These are phyloP conservation scores for Oncorhynchus clarkii DNA, from an alignment of 2,113 vertebrate genomes.

Conservation along the genomic window DNA sequence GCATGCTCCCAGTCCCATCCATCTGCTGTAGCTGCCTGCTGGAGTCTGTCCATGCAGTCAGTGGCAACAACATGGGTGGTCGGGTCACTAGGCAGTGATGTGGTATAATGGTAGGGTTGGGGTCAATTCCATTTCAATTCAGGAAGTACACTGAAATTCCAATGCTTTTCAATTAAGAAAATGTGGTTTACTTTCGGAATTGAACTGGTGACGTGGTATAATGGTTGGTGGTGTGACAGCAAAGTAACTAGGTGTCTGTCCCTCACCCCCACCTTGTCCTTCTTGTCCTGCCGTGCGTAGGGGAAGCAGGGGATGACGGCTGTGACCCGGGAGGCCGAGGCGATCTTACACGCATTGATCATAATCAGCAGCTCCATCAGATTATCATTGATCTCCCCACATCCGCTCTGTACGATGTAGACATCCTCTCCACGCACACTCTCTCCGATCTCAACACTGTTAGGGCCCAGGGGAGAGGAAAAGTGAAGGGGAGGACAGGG, in stretches of 20 bases:
- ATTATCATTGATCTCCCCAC: slow-evolving; percentile 81
- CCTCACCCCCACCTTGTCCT: slow-evolving; percentile 80
- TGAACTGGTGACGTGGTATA: slow-evolving; percentile 27
- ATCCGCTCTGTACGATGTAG: slow-evolving; percentile 80
- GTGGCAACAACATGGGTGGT: too few relatives aligned
- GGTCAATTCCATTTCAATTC: too few relatives aligned
- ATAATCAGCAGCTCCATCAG: slow-evolving; percentile 81
- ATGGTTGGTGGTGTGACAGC: slow-evolving; percentile 46
- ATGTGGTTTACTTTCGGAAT: too few relatives aligned
- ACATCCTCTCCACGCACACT: slow-evolving; percentile 81
- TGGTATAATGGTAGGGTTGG: neutral
- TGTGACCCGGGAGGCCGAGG: slow-evolving; percentile 75
- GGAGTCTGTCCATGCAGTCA: too few relatives aligned
- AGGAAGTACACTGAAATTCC: too few relatives aligned
- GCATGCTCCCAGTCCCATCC: too few relatives aligned
- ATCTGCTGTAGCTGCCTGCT: too few relatives aligned
- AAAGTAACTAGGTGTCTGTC: slow-evolving; percentile 60
- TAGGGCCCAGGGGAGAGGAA: neutral
- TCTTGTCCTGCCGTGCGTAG: slow-evolving; percentile 81
- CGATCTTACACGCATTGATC: slow-evolving; percentile 82
- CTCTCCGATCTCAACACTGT: slow-evolving; percentile 80
- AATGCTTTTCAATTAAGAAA: too few relatives aligned
- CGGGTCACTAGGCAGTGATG: too few relatives aligned
- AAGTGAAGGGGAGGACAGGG: neutral
- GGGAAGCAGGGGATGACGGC: slow-evolving; percentile 83